Evolutionary conservation across 2,113 vertebrate species (phyloP).

Genomic region (Hoplias malabaricus): DNA sequence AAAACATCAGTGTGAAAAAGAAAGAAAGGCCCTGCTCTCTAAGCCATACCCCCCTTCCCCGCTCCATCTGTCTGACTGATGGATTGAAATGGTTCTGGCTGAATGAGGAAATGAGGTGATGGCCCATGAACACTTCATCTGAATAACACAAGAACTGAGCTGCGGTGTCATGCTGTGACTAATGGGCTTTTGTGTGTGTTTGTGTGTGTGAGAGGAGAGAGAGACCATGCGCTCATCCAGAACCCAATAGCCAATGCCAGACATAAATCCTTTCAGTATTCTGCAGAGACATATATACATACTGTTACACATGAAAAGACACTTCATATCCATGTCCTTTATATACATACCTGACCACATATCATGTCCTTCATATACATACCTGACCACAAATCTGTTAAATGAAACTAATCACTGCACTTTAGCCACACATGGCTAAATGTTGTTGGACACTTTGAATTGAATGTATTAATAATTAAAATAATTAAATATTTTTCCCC

Average conservation of each 20-base stretch:
- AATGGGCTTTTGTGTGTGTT: slow-evolving; percentile 23
- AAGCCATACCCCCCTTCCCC: neutral
- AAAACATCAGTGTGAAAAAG: too few relatives aligned
- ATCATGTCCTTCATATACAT: too few relatives aligned
- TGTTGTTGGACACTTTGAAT: too few relatives aligned
- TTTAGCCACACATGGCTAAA: too few relatives aligned
- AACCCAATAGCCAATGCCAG: neutral
- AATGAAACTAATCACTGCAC: too few relatives aligned
- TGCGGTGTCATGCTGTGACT: slow-evolving; percentile 31
- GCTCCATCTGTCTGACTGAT: neutral
- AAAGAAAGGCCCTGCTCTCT: neutral
- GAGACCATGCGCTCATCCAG: neutral
- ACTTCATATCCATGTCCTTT: neutral
- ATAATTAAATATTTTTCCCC: too few relatives aligned
- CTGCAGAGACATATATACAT: neutral
- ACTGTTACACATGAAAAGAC: neutral
- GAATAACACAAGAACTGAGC: slow-evolving; percentile 23
- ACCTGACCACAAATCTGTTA: too few relatives aligned
- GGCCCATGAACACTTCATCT: slow-evolving; percentile 35
- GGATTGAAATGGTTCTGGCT: slow-evolving; percentile 21
- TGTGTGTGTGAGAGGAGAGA: neutral
- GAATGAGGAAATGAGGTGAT: slow-evolving; percentile 38
- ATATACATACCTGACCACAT: too few relatives aligned
- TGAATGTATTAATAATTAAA: too few relatives aligned
- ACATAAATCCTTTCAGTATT: neutral